Base-by-base conservation (phyloP, 1,140 invertebrate genomes). In the Conus ventricosus region DNA sequence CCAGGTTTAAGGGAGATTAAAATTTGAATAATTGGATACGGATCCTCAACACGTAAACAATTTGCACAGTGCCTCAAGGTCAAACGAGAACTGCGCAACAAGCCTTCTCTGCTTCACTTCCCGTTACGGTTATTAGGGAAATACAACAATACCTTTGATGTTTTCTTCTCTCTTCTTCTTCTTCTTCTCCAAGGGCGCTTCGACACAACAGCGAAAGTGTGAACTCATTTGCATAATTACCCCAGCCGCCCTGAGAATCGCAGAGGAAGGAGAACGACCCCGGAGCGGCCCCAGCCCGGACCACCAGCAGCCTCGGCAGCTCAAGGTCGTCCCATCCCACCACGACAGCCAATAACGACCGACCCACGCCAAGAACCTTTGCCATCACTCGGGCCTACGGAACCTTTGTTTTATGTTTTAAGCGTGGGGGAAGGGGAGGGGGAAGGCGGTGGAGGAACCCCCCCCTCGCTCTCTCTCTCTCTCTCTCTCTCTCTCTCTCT, bases 311-410 rank as follows among this genome's bases (percentile, higher is more conserved):
- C 10, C 17, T 63, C 60, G 10, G 17, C 11, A 71, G 67, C 67
- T 71, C 67, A 71, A 71, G 67, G 67, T 71, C 67, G 67, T 71
- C 67, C 15, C 67, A 71, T 71, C 67, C 11, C 67, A 71, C 67
- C 6, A 71, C 23, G 67, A 71, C 20, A 23, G 20, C 67, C 11
- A 71, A 71, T 71, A 71, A 23, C 67, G 67, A 71, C 67, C 67
- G 17, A 71, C 67, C 15, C 67, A 71, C 67, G 11, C 20, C 67
- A 6, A 23, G 11, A 71, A 23, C 67, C 57, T 60, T 60, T 60
- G 57, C 57, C 57, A 60, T 60, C 57, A 39, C 39, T 15, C 8
- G 15, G 57, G 57, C 57, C 8, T 11, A 11, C 11, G 67, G 67
- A 71, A 71, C 23, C 67, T 71, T 71, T 71, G 67, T 71, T 71